Conservation (phyloP, 2,797 vertebrate genomes). For the Poeciliopsis paucimaculata region DNA sequence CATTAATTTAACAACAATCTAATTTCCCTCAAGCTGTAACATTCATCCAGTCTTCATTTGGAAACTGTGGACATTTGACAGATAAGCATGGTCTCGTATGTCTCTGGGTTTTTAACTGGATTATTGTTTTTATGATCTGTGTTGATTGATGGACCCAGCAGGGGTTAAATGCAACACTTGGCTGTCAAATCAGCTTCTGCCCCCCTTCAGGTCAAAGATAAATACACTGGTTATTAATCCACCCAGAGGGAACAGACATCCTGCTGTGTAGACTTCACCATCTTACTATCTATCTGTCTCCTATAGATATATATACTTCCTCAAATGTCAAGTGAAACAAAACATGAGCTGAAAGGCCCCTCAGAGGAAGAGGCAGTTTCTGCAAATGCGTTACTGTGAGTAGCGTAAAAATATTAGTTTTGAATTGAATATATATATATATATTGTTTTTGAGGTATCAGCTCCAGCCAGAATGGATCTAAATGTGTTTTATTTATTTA, state of each 20-base stretch:
- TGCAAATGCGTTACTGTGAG: not conserved
- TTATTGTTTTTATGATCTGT: slow-evolving; percentile 57
- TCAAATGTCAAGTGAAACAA: not conserved
- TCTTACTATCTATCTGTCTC: slow-evolving; percentile 16
- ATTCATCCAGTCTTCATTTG: slow-evolving; percentile 38
- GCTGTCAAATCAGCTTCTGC: slow-evolving; percentile 53
- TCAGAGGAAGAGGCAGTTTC: not conserved
- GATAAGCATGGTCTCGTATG: slow-evolving; percentile 49
- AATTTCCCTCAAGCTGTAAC: slow-evolving; percentile 20
- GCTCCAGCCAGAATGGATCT: not conserved
- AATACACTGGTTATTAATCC: slow-evolving; percentile 28
- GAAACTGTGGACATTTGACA: slow-evolving; percentile 36
- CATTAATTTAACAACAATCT: slow-evolving; percentile 30
- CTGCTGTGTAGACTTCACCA: slow-evolving; percentile 37
- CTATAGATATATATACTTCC: not conserved
- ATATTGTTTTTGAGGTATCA: not conserved
- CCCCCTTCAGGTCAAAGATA: slow-evolving; percentile 49
- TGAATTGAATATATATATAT: not conserved
- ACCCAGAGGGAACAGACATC: slow-evolving; percentile 24
- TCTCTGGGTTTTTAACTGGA: slow-evolving; percentile 58
- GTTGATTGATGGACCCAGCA: slow-evolving; percentile 60
- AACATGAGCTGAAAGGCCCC: not conserved
- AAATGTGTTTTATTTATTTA: not conserved
- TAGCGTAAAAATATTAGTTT: not conserved
- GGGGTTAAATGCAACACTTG: slow-evolving; percentile 69